Conservation (phyloP, 1,140 invertebrate species). For the Zaprionus capensis region DNA sequence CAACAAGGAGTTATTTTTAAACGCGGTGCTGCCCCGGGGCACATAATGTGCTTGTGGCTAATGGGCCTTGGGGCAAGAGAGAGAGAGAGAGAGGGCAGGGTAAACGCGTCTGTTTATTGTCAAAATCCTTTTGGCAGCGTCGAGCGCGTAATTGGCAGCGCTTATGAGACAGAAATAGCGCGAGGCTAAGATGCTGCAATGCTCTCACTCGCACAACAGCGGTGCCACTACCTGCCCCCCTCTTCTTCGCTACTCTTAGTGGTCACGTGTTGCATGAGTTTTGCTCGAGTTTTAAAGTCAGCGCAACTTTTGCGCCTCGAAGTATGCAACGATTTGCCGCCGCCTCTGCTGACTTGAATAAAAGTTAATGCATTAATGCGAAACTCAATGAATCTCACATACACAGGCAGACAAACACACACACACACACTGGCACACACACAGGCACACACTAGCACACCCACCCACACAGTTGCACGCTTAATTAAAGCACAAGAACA, state of each 20-base stretch:
- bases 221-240: no score
- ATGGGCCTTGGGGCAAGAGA: not conserved
- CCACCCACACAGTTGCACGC: slow-evolving; percentile 30
- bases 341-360: slow-evolving; percentile 20
- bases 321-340: slow-evolving; percentile 42
- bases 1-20: slow-evolving; percentile 68
- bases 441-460: not conserved
- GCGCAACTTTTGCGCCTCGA: slow-evolving; percentile 39
- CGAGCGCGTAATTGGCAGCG: slow-evolving; percentile 16
- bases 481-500: slow-evolving; percentile 53
- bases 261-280: slow-evolving; percentile 35
- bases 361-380: slow-evolving; percentile 62
- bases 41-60: not conserved
- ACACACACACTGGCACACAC: not conserved
- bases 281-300: slow-evolving; percentile 25
- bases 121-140: slow-evolving; percentile 51
- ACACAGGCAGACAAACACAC: not conserved
- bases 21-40: slow-evolving; percentile 5
- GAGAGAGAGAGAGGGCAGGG: not conserved
- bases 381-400: slow-evolving; percentile 54
- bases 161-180: not conserved
- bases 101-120: slow-evolving; percentile 58
- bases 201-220: not conserved
- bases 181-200: not conserved
- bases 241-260: not conserved